Evolutionary conservation across 2,113 vertebrate species (phyloP), one percentile per base, ranked within the genome.

Genomic region (Ancistrus triradiatus): DNA sequence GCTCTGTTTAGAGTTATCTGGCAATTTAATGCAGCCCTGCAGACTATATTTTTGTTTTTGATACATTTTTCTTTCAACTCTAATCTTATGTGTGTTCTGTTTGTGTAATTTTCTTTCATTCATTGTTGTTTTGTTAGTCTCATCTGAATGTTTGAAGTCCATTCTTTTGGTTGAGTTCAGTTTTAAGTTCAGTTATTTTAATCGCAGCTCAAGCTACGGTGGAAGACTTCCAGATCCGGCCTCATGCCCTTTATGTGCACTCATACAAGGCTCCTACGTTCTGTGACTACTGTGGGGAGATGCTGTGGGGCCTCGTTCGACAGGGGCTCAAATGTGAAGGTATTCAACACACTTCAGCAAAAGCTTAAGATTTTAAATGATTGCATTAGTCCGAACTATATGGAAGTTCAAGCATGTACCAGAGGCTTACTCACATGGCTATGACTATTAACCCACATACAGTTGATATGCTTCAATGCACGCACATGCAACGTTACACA

Each of bases 281-380:
- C 83, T 99, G 96, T 73, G 96, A 99, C 86, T 98, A 99, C 87
- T 99, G 96, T 8, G 96, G 95, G 68, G 96, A 99, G 83, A 99
- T 99, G 96, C 91, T 99, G 40, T 98, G 95, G 94, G 96, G 95
- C 76, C 90, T 98, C 57, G 95, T 99, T 75, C 92, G 96, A 48
- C 96, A 99, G 77, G 95, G 96, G 46, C 90, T 99, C 70, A 99
- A 99, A 89, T 99, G 96, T 83, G 95, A 98, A 94, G 96, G 96
- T 97, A 77, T 25, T 24, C 2, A 3, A 19, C 6, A n/a, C 3
- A 42, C n/a, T n/a, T n/a, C 35, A 37, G 35, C 35, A 6, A n/a
- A n/a, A n/a, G n/a, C n/a, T n/a, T n/a, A n/a, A n/a, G 7, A 4
- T 31, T 31, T 31, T 31, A 31, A 31, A 31, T 31, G 27, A 31